phyloP scores from a whole-genome alignment of 2,888 invertebrate species.

The Tanytarsus gracilentus region DNA sequence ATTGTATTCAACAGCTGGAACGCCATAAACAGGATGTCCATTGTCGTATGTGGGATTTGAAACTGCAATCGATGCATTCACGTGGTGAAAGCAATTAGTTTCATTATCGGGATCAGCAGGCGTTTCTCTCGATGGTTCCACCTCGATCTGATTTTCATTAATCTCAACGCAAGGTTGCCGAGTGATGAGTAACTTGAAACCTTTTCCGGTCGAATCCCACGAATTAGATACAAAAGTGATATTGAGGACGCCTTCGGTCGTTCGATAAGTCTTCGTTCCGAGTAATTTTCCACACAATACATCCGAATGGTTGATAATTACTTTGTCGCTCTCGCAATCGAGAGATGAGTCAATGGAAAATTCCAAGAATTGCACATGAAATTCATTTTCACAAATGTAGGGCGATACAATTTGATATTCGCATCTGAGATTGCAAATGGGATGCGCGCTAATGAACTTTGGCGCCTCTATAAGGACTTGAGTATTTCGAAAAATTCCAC shows the following conservation, averaged over 20 bases:
- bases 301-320: constrained; percentile 45
- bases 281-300: constrained; percentile 46
- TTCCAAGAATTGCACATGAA: constrained; percentile 49
- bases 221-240: constrained; percentile 45
- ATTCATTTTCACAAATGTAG: constrained; percentile 45
- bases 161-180: constrained; percentile 41
- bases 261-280: constrained; percentile 45
- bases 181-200: constrained; percentile 48
- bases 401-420: constrained; percentile 46
- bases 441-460: constrained; percentile 43
- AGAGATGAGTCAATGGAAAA: constrained; percentile 46
- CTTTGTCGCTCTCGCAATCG: constrained; percentile 46
- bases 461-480: constrained; percentile 47
- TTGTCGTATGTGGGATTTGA: not conserved
- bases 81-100: not conserved
- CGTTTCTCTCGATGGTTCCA: constrained; percentile 9
- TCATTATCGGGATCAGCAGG: not conserved
- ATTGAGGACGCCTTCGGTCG: constrained; percentile 44
- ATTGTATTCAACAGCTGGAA: constrained; percentile 2
- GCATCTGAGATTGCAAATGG: constrained; percentile 43
- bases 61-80: constrained; percentile 19
- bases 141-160: constrained; percentile 16
- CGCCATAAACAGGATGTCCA: constrained; percentile 5
- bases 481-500: constrained; percentile 44
- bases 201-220: constrained; percentile 35